Evolutionary conservation across 2,113 vertebrate genomes (phyloP).

Genomic region (Apus apus): DNA sequence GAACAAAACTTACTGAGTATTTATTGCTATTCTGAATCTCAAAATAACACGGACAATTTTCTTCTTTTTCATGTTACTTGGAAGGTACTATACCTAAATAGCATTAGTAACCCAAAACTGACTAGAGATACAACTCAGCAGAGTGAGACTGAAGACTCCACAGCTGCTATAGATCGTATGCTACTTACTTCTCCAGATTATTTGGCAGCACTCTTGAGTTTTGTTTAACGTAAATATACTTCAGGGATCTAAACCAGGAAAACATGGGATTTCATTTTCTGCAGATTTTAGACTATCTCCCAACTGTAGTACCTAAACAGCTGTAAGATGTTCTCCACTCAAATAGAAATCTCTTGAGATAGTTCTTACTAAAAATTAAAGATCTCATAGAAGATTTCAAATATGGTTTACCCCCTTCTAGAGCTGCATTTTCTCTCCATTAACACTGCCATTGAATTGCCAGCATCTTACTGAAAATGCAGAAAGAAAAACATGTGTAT

Average conservation of each 20-base stretch:
- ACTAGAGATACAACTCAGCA: background rate
- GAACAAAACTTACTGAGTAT: background rate
- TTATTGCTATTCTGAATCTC: background rate
- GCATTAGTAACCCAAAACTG: background rate
- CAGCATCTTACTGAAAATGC: background rate
- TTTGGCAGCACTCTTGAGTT: constrained; percentile 33
- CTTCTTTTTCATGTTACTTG: background rate
- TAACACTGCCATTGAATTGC: background rate
- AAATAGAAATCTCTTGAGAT: constrained; percentile 1
- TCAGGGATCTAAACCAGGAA: constrained; percentile 47
- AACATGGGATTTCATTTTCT: constrained; percentile 18
- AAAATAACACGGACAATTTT: background rate
- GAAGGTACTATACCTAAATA: background rate
- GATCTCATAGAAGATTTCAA: background rate
- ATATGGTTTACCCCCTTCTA: background rate
- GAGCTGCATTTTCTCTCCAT: background rate
- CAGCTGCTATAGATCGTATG: constrained; percentile 52
- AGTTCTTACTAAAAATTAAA: constrained; percentile 9
- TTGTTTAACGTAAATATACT: constrained; percentile 53
- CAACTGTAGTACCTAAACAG: constrained; percentile 2
- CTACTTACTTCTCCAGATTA: constrained; percentile 32
- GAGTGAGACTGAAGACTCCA: background rate
- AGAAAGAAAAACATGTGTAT: background rate
- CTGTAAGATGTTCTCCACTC: constrained; percentile 20
- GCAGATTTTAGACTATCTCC: constrained; percentile 1